Conservation (phyloP, 2,888 invertebrate species). For the Troides oblongomaculatus region DNA sequence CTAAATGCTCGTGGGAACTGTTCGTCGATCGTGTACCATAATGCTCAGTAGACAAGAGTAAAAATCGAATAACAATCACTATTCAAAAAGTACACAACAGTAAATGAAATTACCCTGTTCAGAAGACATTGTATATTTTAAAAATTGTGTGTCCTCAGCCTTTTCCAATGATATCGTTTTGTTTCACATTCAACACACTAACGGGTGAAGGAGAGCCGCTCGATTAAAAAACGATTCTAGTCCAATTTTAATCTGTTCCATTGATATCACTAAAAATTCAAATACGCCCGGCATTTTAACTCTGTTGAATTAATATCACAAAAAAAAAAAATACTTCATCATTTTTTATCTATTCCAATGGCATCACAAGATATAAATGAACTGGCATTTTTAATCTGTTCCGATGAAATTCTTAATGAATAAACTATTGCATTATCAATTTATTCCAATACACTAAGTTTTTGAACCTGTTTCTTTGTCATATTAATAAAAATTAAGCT, state of each 20-base stretch:
- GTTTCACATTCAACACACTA: constrained; percentile 51
- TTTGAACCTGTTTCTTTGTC: too few relatives aligned
- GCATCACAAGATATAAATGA: too few relatives aligned
- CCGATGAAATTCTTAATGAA: too few relatives aligned
- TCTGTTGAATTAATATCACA: too few relatives aligned
- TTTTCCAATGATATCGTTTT: constrained; percentile 74
- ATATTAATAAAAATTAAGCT: too few relatives aligned
- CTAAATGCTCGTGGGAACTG: constrained; percentile 29
- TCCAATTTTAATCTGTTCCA: not conserved
- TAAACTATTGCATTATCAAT: too few relatives aligned
- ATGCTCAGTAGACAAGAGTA: constrained; percentile 53
- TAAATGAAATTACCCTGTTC: constrained; percentile 78
- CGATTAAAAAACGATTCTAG: not conserved
- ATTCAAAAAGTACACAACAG: constrained; percentile 70
- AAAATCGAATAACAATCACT: constrained; percentile 68
- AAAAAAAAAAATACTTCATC: too few relatives aligned
- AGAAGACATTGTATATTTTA: constrained; percentile 78
- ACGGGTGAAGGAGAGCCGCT: constrained; percentile 40
- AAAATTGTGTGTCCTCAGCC: constrained; percentile 78
- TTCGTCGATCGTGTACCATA: constrained; percentile 41
- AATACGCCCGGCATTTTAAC: too few relatives aligned
- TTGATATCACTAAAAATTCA: too few relatives aligned
- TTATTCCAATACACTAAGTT: too few relatives aligned
- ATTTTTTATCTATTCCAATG: too few relatives aligned
- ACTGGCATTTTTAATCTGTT: too few relatives aligned